Evolutionary conservation across 2,888 invertebrate species (phyloP), one percentile per base, ranked within the genome.

Genomic region (Polyommatus iphigenia): DNA sequence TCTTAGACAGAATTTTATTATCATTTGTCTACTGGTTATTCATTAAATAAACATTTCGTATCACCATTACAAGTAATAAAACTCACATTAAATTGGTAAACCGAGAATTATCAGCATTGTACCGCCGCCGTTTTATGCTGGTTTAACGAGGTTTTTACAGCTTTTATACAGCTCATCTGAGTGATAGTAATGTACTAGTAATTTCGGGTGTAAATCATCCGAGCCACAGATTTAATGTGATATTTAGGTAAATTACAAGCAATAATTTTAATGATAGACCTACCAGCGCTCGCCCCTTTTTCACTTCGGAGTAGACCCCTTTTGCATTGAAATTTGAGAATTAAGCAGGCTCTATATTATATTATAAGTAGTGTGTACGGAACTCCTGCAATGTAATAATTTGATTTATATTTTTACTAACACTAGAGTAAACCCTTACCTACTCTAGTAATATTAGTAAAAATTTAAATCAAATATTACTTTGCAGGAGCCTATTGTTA

Each of bases 21-120:
- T 62, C 3, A 62, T 13, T 13, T 24, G 20, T 20, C 13, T 13
- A 32, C 67, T 67, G 0, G 20, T 18, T 29, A 32, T 67, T 67
- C 29, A 67, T 67, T 67, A 67, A 67, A 67, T 67, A 67, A 29
- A 67, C 24, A 67, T 67, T 67, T 67, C 67, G 32, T 67, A 67
- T 67, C 67, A 67, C 29, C 32, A 67, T 67, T 67, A 67, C 29
- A 13, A 15, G 29, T 15, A 67, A 67, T 67, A 67, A 67, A 32
- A 67, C 29, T 67, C 67, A 32, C 67, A 67, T 67, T 67, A 67
- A 67, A 67, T 67, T 32, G 1, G 29, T 67, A 67, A 67, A 18
- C 67, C 67, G 15, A 67, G 67, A 67, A 67, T 67, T 67, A 15
- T 67, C 32, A 29, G 29, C 29, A 29, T 67, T 67, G 67, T 67